Evolutionary conservation across 2,888 invertebrate species (phyloP).

Genomic region (Apodemia mormo): DNA sequence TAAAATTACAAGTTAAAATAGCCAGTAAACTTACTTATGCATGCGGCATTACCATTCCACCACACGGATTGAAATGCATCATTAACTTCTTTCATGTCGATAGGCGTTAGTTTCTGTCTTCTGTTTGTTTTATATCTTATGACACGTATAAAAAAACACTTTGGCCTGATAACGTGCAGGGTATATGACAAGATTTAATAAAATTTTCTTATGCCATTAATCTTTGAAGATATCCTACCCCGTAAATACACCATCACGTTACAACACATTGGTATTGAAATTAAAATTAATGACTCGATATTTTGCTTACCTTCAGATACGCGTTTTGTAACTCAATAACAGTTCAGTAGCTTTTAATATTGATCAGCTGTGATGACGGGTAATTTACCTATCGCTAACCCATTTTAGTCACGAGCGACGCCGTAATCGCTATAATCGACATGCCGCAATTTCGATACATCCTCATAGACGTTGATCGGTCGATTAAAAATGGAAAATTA

Average conservation of each 20-base stretch:
- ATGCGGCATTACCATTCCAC: no score
- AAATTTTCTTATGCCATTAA: no score
- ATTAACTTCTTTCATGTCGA: no score
- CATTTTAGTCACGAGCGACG: slow-evolving; percentile 29
- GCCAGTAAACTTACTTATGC: no score
- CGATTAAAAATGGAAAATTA: slow-evolving; percentile 17
- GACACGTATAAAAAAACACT: no score
- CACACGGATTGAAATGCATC: no score
- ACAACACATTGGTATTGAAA: not conserved
- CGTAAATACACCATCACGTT: not conserved
- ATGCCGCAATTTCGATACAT: slow-evolving; percentile 16
- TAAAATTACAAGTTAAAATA: no score
- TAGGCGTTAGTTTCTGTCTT: no score
- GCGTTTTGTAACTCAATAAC: slow-evolving; percentile 10
- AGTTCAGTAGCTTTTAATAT: slow-evolving; percentile 16
- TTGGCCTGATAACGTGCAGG: no score
- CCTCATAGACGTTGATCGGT: slow-evolving; percentile 14
- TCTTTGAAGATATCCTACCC: no score
- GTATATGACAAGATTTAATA: no score
- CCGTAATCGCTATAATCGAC: slow-evolving; percentile 29
- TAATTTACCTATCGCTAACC: slow-evolving; percentile 31
- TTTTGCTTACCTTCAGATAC: slow-evolving; percentile 4
- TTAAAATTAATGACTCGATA: not conserved
- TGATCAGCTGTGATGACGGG: slow-evolving; percentile 19
- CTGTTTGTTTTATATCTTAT: no score